Evolutionary conservation across 2,797 vertebrate species (phyloP).

Genomic region (Aeoliscus strigatus): DNA sequence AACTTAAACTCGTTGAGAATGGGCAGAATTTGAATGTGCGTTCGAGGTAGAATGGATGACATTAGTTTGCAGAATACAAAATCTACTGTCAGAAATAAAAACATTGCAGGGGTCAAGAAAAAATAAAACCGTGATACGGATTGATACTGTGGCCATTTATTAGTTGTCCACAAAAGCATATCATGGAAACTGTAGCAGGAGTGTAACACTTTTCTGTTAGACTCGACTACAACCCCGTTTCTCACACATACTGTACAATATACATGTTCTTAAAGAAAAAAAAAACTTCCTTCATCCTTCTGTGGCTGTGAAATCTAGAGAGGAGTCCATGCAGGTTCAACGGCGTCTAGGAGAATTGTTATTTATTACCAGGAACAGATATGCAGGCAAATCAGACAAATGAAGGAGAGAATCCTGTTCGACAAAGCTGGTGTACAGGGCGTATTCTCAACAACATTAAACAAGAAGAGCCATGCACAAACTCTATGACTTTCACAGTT

Average conservation of each 20-base stretch:
- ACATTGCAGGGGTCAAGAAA: no score
- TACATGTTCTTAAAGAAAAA: constrained; percentile 71
- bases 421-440: constrained; percentile 54
- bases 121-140: no score
- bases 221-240: constrained; percentile 71
- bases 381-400: constrained; percentile 62
- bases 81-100: no score
- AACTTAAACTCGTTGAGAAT: no score
- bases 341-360: constrained; percentile 56
- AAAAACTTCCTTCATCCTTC: constrained; percentile 21
- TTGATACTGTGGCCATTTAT: constrained; percentile 71
- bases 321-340: constrained; percentile 70
- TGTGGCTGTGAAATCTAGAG: constrained; percentile 45
- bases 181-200: constrained; percentile 73
- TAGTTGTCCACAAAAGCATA: constrained; percentile 79
- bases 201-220: constrained; percentile 71
- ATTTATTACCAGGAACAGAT: constrained; percentile 58
- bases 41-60: no score
- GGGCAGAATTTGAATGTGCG: no score
- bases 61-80: no score
- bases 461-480: constrained; percentile 64
- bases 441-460: constrained; percentile 61
- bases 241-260: constrained; percentile 75
- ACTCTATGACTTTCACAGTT: constrained; percentile 34
- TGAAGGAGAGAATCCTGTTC: constrained; percentile 23